phyloP scores from a whole-genome alignment of 2,888 invertebrate species.

The Argyresthia goedartella region DNA sequence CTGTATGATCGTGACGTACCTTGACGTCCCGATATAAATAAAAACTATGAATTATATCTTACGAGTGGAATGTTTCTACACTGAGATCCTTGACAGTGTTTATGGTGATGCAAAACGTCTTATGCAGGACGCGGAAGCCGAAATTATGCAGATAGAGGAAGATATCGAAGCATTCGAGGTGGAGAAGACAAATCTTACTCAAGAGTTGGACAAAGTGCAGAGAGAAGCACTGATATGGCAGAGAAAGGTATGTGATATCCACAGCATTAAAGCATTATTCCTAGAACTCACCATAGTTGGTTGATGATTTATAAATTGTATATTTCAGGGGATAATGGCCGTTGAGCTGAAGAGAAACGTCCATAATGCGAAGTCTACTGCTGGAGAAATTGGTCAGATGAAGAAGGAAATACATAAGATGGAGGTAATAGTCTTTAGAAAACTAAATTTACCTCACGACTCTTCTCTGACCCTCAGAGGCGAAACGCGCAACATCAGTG shows the following conservation, averaged over 20 bases:
- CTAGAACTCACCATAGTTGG: background rate
- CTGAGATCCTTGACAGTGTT: background rate
- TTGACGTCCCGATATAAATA: no score
- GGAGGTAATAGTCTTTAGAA: constrained; percentile 60
- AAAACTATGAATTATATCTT: no score
- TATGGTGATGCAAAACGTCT: background rate
- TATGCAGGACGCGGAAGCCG: constrained; percentile 75
- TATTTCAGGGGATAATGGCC: constrained; percentile 67
- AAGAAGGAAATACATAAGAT: constrained; percentile 86
- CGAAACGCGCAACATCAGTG: no score
- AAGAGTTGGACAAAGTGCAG: constrained; percentile 73
- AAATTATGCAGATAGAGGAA: constrained; percentile 75
- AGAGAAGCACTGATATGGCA: constrained; percentile 85
- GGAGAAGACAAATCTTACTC: constrained; percentile 75
- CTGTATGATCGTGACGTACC: no score
- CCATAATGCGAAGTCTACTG: constrained; percentile 73
- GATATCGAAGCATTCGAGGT: constrained; percentile 76
- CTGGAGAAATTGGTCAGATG: constrained; percentile 83
- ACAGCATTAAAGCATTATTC: background rate
- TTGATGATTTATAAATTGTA: background rate
- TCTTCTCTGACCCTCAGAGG: no score
- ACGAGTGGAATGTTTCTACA: no score
- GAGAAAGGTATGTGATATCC: constrained; percentile 71
- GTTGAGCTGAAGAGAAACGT: constrained; percentile 79
- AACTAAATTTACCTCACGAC: no score